Evolutionary conservation across 2,888 invertebrate species (phyloP).

Genomic region (Trissolcus japonicus): DNA sequence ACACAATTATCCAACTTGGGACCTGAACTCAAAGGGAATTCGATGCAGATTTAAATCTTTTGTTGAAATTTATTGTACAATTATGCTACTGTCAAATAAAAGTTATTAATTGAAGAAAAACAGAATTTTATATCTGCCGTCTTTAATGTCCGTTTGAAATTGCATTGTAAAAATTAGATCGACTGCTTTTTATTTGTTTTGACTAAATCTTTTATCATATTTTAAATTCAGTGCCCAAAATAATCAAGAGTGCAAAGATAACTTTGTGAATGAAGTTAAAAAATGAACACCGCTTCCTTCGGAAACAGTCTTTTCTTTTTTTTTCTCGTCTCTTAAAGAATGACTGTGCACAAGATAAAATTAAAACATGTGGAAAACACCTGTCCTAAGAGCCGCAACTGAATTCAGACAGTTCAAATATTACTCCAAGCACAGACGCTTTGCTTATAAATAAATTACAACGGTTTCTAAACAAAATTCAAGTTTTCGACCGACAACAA

Average conservation of each 20-base stretch:
- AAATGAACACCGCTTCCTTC: constrained; percentile 20
- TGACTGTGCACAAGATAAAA: constrained; percentile 33
- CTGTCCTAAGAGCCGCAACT: constrained; percentile 23
- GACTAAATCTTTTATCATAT: too few species aligned
- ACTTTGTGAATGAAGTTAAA: constrained; percentile 1
- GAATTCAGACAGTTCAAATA: constrained; percentile 36
- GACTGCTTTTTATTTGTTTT: too few species aligned
- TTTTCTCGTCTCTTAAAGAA: not conserved
- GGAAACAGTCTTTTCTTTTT: constrained; percentile 23
- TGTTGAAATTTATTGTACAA: too few species aligned
- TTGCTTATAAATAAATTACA: constrained; percentile 7
- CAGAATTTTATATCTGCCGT: too few species aligned
- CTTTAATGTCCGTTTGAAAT: too few species aligned
- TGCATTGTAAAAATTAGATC: too few species aligned
- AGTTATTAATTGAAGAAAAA: too few species aligned
- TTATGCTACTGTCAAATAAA: too few species aligned
- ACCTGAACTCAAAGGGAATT: too few species aligned
- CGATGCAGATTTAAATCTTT: too few species aligned
- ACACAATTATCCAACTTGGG: too few species aligned
- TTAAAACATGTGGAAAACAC: constrained; percentile 29
- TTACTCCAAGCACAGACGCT: constrained; percentile 9
- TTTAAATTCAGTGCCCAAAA: not conserved
- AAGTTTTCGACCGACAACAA: not conserved
- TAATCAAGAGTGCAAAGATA: constrained; percentile 8
- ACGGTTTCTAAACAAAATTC: not conserved